A percentile compares a stretch with the other conserved stretches of the same genome.
These are phyloP conservation scores for Hydra vulgaris DNA, from an alignment of 30 jellyfish, hydroid and myxozoan genomes.

Conservation along the genomic window DNA sequence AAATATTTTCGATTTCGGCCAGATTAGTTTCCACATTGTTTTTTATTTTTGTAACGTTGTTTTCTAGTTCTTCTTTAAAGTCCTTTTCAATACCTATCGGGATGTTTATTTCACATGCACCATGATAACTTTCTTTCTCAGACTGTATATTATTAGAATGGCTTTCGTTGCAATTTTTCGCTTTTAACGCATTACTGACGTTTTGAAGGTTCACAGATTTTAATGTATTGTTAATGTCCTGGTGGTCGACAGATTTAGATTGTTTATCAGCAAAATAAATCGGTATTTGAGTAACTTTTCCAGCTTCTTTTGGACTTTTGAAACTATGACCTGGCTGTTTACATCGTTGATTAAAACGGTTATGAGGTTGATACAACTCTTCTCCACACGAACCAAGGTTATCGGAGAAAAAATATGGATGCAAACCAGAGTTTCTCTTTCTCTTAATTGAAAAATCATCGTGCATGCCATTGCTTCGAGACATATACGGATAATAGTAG, in stretches of 20 bases:
- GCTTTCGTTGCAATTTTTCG: background rate
- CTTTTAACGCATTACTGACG: too few relatives aligned
- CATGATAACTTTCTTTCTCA: background rate
- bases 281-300: background rate
- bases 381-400: background rate
- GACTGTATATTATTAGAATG: too few relatives aligned
- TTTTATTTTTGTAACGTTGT: background rate
- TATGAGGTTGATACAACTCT: background rate
- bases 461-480: background rate
- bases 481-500: background rate
- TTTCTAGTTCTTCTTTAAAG: background rate
- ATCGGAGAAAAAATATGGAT: background rate
- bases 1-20: constrained; percentile 16
- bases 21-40: background rate
- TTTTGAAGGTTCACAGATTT: too few relatives aligned
- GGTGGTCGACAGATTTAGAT: too few relatives aligned
- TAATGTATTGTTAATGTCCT: too few relatives aligned
- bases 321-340: background rate
- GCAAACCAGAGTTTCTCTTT: background rate
- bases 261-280: too few relatives aligned
- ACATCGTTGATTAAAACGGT: background rate
- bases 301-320: background rate
- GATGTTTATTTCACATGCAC: background rate
- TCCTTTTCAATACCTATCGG: background rate
- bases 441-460: background rate